Conservation (phyloP, 2,888 invertebrate genomes). For the Diplolepis rosae region DNA sequence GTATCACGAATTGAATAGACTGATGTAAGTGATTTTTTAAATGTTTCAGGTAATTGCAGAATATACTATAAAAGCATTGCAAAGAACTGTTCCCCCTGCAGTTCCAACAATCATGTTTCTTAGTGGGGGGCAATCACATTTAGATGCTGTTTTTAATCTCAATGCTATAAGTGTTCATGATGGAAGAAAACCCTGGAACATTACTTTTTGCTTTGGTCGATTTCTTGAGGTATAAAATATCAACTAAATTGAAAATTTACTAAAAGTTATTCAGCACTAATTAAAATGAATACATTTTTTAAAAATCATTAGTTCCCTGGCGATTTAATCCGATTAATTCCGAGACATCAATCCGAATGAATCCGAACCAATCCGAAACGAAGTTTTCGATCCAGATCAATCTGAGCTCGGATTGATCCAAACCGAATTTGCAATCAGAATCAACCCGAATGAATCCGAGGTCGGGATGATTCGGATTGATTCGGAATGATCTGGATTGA, state of each 20-base stretch:
- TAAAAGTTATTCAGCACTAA: neutral
- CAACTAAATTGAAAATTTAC: neutral
- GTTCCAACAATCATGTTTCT: slow-evolving; percentile 98
- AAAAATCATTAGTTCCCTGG: too few relatives aligned
- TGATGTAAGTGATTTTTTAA: too few relatives aligned
- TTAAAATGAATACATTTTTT: neutral
- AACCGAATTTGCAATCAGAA: too few relatives aligned
- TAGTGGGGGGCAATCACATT: slow-evolving; percentile 98
- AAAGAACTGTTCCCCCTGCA: slow-evolving; percentile 95
- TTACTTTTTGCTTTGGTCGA: slow-evolving; percentile 98
- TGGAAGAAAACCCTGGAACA: slow-evolving; percentile 94
- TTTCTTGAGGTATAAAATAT: slow-evolving; percentile 84
- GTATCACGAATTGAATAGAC: too few relatives aligned
- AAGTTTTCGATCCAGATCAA: too few relatives aligned
- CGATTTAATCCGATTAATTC: too few relatives aligned
- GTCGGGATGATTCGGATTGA: too few relatives aligned
- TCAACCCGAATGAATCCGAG: too few relatives aligned
- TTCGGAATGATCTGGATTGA: too few relatives aligned
- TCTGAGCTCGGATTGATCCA: too few relatives aligned
- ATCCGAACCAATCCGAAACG: too few relatives aligned
- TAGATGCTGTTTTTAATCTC: slow-evolving; percentile 96
- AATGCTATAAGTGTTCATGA: slow-evolving; percentile 94
- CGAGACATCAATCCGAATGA: too few relatives aligned
- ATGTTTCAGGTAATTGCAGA: slow-evolving; percentile 80
- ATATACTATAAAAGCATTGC: slow-evolving; percentile 94